These are phyloP conservation scores for Hydrophis major DNA, from an alignment of 2,797 vertebrate species.

Conservation along the genomic window DNA sequence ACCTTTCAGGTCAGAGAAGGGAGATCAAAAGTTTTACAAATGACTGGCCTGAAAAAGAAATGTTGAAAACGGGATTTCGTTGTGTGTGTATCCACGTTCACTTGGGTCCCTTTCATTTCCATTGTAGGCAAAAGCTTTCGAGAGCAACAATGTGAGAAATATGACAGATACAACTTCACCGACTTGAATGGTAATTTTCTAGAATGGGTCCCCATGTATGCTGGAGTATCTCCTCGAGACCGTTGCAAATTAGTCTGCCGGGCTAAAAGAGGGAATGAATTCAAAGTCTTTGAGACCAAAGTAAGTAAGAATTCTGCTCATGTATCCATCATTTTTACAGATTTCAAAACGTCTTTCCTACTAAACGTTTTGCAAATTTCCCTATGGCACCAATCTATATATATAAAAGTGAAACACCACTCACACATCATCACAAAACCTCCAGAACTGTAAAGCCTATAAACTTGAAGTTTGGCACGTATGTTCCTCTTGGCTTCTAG, in stretches of 20 bases:
- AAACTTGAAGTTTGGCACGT: no score
- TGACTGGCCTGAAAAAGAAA: no score
- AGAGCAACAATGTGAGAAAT: conserved; percentile 94
- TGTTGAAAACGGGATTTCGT: not conserved
- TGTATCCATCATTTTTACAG: fast-evolving
- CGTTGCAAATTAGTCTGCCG: conserved; percentile 94
- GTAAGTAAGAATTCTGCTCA: conserved; percentile 78
- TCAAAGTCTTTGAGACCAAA: conserved; percentile 95
- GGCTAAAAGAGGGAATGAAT: conserved; percentile 86
- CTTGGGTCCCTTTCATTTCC: fast-evolving
- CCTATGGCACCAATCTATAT: not conserved
- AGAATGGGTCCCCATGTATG: conserved; percentile 94
- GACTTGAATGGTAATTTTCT: conserved; percentile 81
- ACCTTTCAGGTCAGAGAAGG: not conserved
- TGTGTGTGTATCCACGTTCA: fast-evolving
- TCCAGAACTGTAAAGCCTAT: no score
- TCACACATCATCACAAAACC: no score
- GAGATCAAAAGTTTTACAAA: not conserved
- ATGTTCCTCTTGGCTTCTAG: no score
- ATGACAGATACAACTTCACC: conserved; percentile 83
- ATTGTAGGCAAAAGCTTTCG: conserved; percentile 88
- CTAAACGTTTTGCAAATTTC: not conserved
- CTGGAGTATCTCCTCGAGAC: conserved; percentile 90
- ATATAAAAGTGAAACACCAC: no score
- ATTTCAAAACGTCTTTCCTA: fast-evolving